Evolutionary conservation across 2,888 invertebrate species (phyloP).

Genomic region (Mesoligia furuncula): DNA sequence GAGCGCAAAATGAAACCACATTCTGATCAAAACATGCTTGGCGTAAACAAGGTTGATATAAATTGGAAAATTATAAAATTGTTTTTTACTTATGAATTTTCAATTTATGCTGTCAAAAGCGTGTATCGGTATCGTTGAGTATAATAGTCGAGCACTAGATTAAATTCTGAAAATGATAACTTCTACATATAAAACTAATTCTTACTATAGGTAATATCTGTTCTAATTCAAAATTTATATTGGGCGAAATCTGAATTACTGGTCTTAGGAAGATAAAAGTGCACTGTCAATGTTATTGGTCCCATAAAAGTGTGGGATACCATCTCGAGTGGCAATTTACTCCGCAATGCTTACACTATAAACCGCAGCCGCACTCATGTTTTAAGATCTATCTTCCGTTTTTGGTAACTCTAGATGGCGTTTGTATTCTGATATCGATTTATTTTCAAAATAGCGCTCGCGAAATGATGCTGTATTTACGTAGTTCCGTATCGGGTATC

Average conservation of each 20-base stretch:
- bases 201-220: background rate
- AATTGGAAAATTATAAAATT: background rate
- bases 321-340: constrained; percentile 45
- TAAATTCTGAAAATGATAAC: background rate
- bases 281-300: constrained; percentile 41
- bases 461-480: background rate
- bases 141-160: background rate
- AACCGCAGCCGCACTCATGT: constrained; percentile 24
- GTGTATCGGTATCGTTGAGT: background rate
- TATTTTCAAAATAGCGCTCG: constrained; percentile 22
- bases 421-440: constrained; percentile 16
- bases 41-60: background rate
- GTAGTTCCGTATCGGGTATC: background rate
- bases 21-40: constrained; percentile 12
- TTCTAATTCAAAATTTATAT: background rate
- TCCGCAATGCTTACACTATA: constrained; percentile 23
- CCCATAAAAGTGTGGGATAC: constrained; percentile 28
- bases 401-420: constrained; percentile 4
- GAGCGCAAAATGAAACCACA: constrained; percentile 8
- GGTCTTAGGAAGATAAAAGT: constrained; percentile 20
- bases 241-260: constrained; percentile 4
- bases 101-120: background rate
- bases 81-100: background rate
- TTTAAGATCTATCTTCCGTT: constrained; percentile 22
- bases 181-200: background rate